Percentiles rank a stretch among this genome's conserved stretches.
phyloP scores from a whole-genome alignment of 2,113 vertebrate genomes.

The Zosterops japonicus region DNA sequence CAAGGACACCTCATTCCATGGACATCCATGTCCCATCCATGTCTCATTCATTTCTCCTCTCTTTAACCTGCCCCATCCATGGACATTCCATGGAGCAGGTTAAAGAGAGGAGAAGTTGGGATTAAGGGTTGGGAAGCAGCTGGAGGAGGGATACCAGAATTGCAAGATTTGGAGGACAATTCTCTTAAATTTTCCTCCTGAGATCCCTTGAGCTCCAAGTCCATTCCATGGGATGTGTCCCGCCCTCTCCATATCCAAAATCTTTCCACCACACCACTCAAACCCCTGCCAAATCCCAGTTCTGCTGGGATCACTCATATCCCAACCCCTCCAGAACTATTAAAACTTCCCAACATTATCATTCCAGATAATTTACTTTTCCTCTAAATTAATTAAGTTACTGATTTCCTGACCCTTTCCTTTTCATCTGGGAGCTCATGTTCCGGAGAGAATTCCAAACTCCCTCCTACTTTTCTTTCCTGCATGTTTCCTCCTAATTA shows the following conservation, averaged over 20 bases:
- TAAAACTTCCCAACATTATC: not conserved
- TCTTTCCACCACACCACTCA: not conserved
- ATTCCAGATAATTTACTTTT: not conserved
- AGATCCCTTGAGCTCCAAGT: not conserved
- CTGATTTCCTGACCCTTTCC: not conserved
- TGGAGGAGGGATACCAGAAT: not conserved
- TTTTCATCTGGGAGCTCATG: not conserved
- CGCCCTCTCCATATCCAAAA: not conserved
- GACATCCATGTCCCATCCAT: too few species aligned
- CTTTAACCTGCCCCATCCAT: too few species aligned
- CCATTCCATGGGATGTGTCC: not conserved
- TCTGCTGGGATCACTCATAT: not conserved
- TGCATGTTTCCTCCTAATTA: slow-evolving; percentile 16
- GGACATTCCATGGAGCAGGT: not conserved
- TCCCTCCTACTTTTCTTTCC: not conserved
- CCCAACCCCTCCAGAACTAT: not conserved
- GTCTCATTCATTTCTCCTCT: too few species aligned
- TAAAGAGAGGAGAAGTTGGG: not conserved
- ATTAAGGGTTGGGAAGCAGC: not conserved
- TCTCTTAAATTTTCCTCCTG: not conserved
- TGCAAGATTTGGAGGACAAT: not conserved
- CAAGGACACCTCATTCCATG: not conserved
- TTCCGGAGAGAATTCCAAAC: not conserved
- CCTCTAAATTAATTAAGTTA: not conserved
- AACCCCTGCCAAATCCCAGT: not conserved